These are phyloP conservation scores for Diarsia dahlii DNA, from an alignment of 2,888 invertebrate genomes.

Conservation along the genomic window DNA sequence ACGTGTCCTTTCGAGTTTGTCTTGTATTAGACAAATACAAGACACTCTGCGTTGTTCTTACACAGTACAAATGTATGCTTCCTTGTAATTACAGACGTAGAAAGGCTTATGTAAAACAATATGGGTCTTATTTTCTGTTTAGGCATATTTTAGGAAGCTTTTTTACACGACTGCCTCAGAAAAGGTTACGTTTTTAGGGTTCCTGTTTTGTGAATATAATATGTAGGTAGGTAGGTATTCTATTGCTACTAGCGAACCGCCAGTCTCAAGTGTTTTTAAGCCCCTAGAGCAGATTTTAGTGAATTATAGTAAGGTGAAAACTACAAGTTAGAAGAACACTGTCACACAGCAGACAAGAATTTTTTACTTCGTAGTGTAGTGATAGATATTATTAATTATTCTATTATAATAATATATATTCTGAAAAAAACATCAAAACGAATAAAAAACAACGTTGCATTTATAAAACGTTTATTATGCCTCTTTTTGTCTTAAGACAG, in stretches of 20 bases:
- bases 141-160: background rate
- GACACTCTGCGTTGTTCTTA: slow-evolving; percentile 64
- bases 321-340: background rate
- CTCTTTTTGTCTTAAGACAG: slow-evolving; percentile 36
- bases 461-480: slow-evolving; percentile 59
- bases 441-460: background rate
- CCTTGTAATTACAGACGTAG: slow-evolving; percentile 20
- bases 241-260: background rate
- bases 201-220: background rate
- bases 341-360: no score
- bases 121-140: background rate
- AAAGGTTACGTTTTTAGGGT: background rate
- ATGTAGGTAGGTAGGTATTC: no score
- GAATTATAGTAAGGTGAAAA: background rate
- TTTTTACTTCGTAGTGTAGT: background rate
- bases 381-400: background rate
- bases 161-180: background rate
- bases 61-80: slow-evolving; percentile 39
- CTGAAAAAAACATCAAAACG: background rate
- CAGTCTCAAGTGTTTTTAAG: background rate
- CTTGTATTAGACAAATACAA: slow-evolving; percentile 82
- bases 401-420: no score
- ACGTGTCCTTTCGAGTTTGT: slow-evolving; percentile 82
- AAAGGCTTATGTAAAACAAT: slow-evolving; percentile 17
- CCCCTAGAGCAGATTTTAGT: background rate